Evolutionary conservation across 2,888 invertebrate genomes (phyloP).

Genomic region (Bellardia pandia): DNA sequence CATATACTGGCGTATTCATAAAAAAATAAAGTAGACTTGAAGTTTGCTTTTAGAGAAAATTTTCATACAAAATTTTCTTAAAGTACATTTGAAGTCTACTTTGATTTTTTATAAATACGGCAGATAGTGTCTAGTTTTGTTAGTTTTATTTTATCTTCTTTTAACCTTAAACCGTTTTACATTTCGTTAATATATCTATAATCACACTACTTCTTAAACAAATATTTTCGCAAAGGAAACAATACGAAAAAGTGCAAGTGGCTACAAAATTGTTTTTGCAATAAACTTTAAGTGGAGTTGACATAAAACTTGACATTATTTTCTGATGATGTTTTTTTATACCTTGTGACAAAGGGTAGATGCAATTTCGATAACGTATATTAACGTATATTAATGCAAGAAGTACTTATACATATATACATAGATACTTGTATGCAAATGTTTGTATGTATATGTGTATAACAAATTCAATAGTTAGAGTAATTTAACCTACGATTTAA

Average conservation of each 20-base stretch:
- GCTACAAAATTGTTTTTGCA: slow-evolving; percentile 3
- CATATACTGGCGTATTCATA: too few relatives aligned
- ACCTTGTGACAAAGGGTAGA: neutral
- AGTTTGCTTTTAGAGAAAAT: too few relatives aligned
- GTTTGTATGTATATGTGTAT: neutral
- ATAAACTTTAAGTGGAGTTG: slow-evolving; percentile 16
- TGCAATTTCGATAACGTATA: neutral
- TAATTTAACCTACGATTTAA: slow-evolving; percentile 4
- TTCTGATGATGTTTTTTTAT: neutral
- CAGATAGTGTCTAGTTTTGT: too few relatives aligned
- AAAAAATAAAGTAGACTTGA: too few relatives aligned
- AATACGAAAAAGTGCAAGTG: slow-evolving; percentile 16
- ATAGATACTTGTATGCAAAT: neutral
- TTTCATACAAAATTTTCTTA: too few relatives aligned
- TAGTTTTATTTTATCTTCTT: too few relatives aligned
- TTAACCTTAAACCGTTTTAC: neutral
- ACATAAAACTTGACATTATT: slow-evolving; percentile 5
- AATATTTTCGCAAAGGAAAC: neutral
- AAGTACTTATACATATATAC: neutral
- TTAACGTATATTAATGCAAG: too few relatives aligned
- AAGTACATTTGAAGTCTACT: too few relatives aligned
- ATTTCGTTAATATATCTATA: neutral
- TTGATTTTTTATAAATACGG: too few relatives aligned
- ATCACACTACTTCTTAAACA: neutral
- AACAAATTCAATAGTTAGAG: neutral